Percentiles rank a stretch among this genome's conserved stretches.
These are phyloP conservation scores for Loripinus fragilis DNA, from an alignment of 2,888 invertebrate species.

Conservation along the genomic window DNA sequence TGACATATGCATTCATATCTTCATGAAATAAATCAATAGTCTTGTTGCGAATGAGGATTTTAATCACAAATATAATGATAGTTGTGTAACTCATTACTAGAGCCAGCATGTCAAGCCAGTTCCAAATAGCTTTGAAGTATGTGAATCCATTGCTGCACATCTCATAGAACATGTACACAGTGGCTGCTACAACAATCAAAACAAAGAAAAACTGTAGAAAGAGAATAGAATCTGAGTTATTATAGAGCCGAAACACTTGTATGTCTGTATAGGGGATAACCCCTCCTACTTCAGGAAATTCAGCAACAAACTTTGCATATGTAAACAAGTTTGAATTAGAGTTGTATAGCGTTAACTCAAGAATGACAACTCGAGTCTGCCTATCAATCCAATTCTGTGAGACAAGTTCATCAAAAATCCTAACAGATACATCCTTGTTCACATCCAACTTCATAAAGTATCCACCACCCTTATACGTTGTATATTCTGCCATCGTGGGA, in stretches of 20 bases:
- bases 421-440: constrained; percentile 48
- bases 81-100: constrained; percentile 79
- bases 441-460: constrained; percentile 62
- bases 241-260: constrained; percentile 63
- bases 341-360: constrained; percentile 79
- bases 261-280: constrained; percentile 61
- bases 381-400: constrained; percentile 73
- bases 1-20: constrained; percentile 72
- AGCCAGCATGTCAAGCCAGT: constrained; percentile 80
- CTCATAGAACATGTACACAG: constrained; percentile 49
- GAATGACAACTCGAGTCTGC: constrained; percentile 74
- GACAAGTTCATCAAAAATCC: constrained; percentile 62
- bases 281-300: constrained; percentile 73
- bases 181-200: constrained; percentile 51
- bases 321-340: constrained; percentile 74
- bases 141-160: constrained; percentile 53
- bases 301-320: constrained; percentile 68
- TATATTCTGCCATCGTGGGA: constrained; percentile 45
- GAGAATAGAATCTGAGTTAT: constrained; percentile 53
- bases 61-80: constrained; percentile 76
- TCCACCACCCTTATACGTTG: constrained; percentile 52
- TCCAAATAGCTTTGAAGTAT: constrained; percentile 83
- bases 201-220: constrained; percentile 63
- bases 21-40: constrained; percentile 59
- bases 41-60: constrained; percentile 41